Base-by-base conservation (phyloP, 2,113 vertebrate species). In the Nothobranchius kuhntae region DNA sequence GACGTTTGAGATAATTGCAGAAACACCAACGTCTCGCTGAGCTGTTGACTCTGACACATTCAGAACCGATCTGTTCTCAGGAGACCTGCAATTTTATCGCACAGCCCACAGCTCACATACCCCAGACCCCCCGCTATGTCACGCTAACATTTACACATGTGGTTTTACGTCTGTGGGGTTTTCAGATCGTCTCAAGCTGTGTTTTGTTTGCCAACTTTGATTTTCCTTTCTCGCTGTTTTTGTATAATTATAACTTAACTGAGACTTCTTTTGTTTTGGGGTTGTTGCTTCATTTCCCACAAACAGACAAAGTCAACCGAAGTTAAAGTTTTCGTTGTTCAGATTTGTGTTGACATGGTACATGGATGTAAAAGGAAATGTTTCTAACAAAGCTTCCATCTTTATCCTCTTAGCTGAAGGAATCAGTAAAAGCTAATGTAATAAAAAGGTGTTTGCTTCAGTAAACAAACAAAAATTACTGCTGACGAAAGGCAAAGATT, bases 1-100 rank as follows among this genome's bases (percentile, higher is more conserved):
- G 82, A 74, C 79, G 80, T 92, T 89, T 86, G 82, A 65, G 80
- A 89, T 87, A 87, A 71, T 87, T 83, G 85, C 61, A 65, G 78
- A 81, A 82, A 72, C 57, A 9, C 38, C 38, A 9, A 40, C 38
- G 44, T 77, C 44, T 66, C 71, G 64, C 70, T 56, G 69, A 67
- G 71, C 26, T 15, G 53, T 73, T 85, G 53, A 58, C 68, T 59
- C 56, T 74, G 65, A 53, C 65, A 24, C 53, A 13, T 61, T 77
- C 57, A 68, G 61, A 83, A 44, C 65, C 24, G 71, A 46, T 53
- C 64, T 3, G 24, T 54, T 26, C 78, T 48, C 71, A 3, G 24
- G 75, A 77, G 82, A 75, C 42, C 10, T n/a, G 61, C 70, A 15
- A 73, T 81, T 75, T 80, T 57, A 51, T 52, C 52, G 14, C 35